Conservation (phyloP, 2,888 invertebrate genomes). For the Ennomos quercinarius region DNA sequence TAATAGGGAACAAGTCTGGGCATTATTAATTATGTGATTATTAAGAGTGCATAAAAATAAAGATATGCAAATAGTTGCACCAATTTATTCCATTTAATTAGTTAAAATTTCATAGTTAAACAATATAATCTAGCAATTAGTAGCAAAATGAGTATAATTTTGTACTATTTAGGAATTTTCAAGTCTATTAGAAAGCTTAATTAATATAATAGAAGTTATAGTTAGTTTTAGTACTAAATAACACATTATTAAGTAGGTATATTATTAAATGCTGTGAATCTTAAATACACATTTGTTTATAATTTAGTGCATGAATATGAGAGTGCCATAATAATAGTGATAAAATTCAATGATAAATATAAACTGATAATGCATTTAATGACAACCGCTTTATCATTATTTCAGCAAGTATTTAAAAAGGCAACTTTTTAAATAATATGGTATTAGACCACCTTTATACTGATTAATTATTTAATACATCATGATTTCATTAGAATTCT, state of each 20-base stretch:
- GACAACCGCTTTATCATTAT: no score
- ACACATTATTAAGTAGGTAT: constrained; percentile 3
- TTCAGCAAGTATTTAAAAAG: no score
- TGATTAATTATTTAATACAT: no score
- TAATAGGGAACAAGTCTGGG: neutral
- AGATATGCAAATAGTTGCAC: constrained; percentile 30
- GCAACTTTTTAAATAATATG: no score
- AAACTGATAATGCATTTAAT: no score
- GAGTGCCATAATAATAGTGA: no score
- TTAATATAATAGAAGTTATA: constrained; percentile 12
- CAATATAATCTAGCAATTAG: constrained; percentile 30
- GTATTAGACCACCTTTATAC: no score
- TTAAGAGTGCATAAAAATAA: constrained; percentile 19
- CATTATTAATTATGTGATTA: neutral
- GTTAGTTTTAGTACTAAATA: constrained; percentile 16
- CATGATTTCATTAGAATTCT: no score
- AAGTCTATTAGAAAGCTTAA: constrained; percentile 21
- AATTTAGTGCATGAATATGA: no score
- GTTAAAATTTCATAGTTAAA: constrained; percentile 22
- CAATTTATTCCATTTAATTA: constrained; percentile 22
- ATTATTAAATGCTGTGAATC: neutral
- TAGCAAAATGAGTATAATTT: constrained; percentile 21
- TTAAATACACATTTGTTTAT: neutral
- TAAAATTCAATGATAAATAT: no score
- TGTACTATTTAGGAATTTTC: constrained; percentile 22